Conservation (phyloP, 2,113 vertebrate genomes). For the Syngnathus scovelli region DNA sequence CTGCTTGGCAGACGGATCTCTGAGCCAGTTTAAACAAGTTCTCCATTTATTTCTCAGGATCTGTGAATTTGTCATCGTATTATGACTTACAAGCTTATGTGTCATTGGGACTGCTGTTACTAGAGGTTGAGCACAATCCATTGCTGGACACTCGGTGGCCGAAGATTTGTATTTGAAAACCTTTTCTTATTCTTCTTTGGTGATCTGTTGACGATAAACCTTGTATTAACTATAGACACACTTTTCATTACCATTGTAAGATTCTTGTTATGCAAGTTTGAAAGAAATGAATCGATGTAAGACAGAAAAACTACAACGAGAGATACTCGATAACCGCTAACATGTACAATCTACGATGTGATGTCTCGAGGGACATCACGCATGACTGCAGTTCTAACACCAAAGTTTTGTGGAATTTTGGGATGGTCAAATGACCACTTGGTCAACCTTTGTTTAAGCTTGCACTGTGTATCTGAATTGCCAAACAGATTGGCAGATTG, state of each 20-base stretch:
- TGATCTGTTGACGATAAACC: not conserved
- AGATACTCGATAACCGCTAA: too few species aligned
- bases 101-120: not conserved
- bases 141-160: not conserved
- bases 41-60: not conserved
- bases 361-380: not conserved
- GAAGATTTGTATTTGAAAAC: not conserved
- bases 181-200: not conserved
- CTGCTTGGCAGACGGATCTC: slow-evolving; percentile 6
- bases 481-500: not conserved
- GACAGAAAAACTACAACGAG: too few species aligned
- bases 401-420: not conserved
- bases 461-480: not conserved
- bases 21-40: not conserved
- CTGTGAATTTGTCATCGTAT: not conserved
- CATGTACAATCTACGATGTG: too few species aligned
- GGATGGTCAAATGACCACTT: not conserved
- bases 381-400: not conserved
- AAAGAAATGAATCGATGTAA: too few species aligned
- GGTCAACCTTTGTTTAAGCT: too few species aligned
- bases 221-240: too few species aligned
- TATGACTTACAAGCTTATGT: not conserved
- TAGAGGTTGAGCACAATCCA: not conserved
- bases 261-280: too few species aligned
- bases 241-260: too few species aligned